phyloP scores from a whole-genome alignment of 1,140 invertebrate genomes.

The Drosophila aff. region DNA sequence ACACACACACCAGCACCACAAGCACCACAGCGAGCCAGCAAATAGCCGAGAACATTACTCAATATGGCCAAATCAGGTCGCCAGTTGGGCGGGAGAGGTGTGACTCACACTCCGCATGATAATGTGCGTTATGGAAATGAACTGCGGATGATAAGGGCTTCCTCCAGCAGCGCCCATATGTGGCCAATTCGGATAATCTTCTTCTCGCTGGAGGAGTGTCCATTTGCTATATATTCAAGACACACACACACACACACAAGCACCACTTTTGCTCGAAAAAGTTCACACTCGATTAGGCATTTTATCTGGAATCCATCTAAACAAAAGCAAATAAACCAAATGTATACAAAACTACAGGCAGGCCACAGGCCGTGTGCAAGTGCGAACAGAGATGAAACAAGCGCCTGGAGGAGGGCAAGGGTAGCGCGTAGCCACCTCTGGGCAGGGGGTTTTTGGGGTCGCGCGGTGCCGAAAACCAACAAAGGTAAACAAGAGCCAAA shows the following conservation, averaged over 20 bases:
- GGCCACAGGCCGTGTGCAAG: conserved; percentile 39
- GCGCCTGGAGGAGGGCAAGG: background rate
- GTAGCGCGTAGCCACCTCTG: background rate
- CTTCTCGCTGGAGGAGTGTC: background rate
- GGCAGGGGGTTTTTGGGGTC: background rate
- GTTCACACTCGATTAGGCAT: conserved; percentile 53
- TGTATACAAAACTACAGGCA: conserved; percentile 42
- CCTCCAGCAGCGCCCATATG: conserved; percentile 12
- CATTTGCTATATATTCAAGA: conserved; percentile 1
- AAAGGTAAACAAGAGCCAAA: conserved; percentile 51
- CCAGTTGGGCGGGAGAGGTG: conserved; percentile 7
- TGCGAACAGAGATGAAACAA: conserved; percentile 64
- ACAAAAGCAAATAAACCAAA: conserved; percentile 64
- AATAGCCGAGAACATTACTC: conserved; percentile 31
- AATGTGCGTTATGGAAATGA: conserved; percentile 31
- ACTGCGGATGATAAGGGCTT: conserved; percentile 37
- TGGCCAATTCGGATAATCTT: conserved; percentile 7
- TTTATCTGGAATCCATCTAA: conserved; percentile 54
- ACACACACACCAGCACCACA: background rate
- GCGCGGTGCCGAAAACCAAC: conserved; percentile 20
- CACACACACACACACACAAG: background rate
- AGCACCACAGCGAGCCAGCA: background rate
- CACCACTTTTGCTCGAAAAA: conserved; percentile 26
- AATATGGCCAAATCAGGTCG: conserved; percentile 44
- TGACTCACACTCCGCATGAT: conserved; percentile 31